phyloP scores from a whole-genome alignment of 2,113 vertebrate species.

The Nipponia nippon region DNA sequence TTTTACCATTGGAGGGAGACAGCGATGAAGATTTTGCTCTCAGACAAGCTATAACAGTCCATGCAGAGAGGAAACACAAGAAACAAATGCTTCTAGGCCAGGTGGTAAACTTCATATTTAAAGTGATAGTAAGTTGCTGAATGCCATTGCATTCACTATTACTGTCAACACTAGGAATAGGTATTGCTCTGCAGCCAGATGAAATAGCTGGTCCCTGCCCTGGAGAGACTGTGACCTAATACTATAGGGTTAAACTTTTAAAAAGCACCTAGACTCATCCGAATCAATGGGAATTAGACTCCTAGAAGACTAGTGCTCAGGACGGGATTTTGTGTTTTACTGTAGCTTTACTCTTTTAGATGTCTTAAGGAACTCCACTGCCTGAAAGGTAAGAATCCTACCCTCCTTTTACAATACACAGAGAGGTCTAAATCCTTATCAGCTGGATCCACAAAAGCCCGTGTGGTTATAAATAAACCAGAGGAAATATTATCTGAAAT shows the following conservation, averaged over 20 bases:
- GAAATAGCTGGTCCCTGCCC: background rate
- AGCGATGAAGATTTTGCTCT: constrained; percentile 15
- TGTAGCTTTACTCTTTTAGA: background rate
- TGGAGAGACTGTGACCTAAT: background rate
- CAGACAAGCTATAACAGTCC: background rate
- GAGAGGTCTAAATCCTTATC: background rate
- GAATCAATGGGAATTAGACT: background rate
- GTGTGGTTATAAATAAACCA: background rate
- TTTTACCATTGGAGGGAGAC: constrained; percentile 57
- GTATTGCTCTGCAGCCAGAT: background rate
- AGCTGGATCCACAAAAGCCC: background rate
- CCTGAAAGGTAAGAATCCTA: background rate
- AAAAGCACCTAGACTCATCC: background rate
- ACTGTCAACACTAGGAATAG: background rate
- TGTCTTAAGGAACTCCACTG: background rate
- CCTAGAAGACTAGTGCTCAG: background rate
- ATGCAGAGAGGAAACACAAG: background rate
- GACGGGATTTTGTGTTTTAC: background rate
- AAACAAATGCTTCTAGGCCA: background rate
- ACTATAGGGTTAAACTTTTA: background rate
- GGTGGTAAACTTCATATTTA: background rate
- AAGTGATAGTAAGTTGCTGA: background rate
- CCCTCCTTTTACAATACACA: background rate
- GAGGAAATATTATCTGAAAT: background rate
- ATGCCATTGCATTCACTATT: background rate